These are phyloP conservation scores for Salvelinus alpinus DNA, from an alignment of 2,113 vertebrate genomes.

Conservation along the genomic window DNA sequence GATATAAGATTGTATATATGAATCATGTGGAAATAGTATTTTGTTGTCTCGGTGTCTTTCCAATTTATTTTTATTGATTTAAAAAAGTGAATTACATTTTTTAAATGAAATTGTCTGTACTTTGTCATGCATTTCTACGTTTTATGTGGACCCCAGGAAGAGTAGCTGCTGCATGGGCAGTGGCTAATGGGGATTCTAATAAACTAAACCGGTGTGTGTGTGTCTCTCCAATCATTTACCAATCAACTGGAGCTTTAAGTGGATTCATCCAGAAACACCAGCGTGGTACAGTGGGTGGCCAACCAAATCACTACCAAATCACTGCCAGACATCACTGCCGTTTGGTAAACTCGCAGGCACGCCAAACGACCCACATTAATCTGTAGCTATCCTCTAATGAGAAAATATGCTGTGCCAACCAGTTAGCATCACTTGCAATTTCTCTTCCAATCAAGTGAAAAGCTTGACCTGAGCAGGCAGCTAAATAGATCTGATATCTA, in stretches of 20 bases:
- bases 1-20: too few relatives aligned
- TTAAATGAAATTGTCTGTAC: too few relatives aligned
- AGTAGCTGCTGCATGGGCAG: too few relatives aligned
- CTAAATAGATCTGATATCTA: background rate
- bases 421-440: constrained; percentile 3
- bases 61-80: too few relatives aligned
- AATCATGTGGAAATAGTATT: too few relatives aligned
- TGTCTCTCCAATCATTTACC: background rate
- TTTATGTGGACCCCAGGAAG: too few relatives aligned
- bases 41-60: too few relatives aligned
- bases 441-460: constrained; percentile 13
- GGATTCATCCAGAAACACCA: constrained; percentile 1
- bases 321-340: constrained; percentile 8
- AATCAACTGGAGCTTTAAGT: background rate
- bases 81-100: too few relatives aligned
- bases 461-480: constrained; percentile 2
- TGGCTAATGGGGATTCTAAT: too few relatives aligned
- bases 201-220: too few relatives aligned
- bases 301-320: too few relatives aligned
- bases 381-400: constrained; percentile 13
- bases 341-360: constrained; percentile 4
- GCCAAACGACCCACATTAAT: constrained; percentile 4
- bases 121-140: too few relatives aligned
- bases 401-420: constrained; percentile 5
- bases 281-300: background rate